A percentile compares a stretch with the other conserved stretches of the same genome.
Evolutionary conservation across 2,888 invertebrate species (phyloP).

Genomic region (Oscheius sp.): DNA sequence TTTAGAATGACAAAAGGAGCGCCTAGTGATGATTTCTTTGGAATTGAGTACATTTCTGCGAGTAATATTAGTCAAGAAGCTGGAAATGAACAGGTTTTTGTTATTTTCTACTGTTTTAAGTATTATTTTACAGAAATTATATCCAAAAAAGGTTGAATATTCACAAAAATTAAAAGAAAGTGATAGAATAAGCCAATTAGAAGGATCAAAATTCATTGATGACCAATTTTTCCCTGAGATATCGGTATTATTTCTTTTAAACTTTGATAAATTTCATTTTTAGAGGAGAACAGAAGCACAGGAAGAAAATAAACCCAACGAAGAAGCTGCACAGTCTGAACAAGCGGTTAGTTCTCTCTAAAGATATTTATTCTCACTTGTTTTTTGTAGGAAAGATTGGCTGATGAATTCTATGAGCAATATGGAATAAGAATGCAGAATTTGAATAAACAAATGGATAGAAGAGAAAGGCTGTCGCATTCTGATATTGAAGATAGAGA

Average conservation of each 20-base stretch:
- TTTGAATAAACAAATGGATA: not conserved
- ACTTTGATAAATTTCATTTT: not conserved
- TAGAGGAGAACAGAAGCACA: not conserved
- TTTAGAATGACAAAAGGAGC: not conserved
- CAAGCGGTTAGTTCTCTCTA: not conserved
- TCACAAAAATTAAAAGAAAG: not conserved
- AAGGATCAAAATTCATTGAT: constrained; percentile 23
- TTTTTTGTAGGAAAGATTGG: not conserved
- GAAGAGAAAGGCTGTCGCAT: no score
- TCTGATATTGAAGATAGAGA: no score
- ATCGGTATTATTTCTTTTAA: not conserved
- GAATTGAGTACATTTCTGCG: constrained; percentile 15
- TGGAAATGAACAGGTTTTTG: not conserved
- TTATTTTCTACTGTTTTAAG: not conserved
- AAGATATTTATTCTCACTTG: not conserved
- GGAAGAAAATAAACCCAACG: not conserved
- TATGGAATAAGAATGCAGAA: not conserved
- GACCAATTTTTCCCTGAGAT: constrained; percentile 23
- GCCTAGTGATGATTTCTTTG: constrained; percentile 26
- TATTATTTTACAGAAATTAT: no score
- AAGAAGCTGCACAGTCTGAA: not conserved
- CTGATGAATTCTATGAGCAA: not conserved
- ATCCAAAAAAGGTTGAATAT: not conserved
- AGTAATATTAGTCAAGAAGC: not conserved
- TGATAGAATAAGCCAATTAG: not conserved